Evolutionary conservation across 2,797 vertebrate genomes (phyloP), one percentile per base, ranked within the genome.

Genomic region (Lagodon rhomboides): DNA sequence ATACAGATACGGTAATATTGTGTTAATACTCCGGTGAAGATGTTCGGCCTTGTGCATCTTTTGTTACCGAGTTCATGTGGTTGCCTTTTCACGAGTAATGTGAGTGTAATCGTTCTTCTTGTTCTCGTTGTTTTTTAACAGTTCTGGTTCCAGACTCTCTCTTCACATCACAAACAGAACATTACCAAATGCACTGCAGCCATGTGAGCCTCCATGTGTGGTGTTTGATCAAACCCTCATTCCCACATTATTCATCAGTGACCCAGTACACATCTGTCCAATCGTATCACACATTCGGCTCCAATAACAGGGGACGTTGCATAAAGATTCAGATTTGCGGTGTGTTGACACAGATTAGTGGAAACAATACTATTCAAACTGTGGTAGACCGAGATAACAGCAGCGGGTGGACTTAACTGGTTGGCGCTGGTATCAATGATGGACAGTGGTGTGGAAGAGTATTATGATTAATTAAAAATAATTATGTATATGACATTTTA

Each of bases 321-420:
- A 3, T 13, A 12, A 43, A 44, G 23, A 43, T 10, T 53, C 17
- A 27, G 34, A 3, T 44, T 38, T 6, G 5, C 5, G 9, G 22
- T 41, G 63, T 50, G 54, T 58, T 59, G 18, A 59, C 43, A 20
- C 18, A 59, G 3, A 65, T 59, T 27, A 20, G 41, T 22, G 12
- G 27, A 68, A 46, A 71, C 53, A 44, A 16, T 58, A 49, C 68
- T 61, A 11, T 75, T 69, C 20, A 72, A 72, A 71, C 41, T 50
- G 25, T 56, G 16, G 49, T 44, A 17, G n/a, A 56, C 0, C 25
- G 49, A 69, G 46, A 47, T 43, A 73, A 64, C 12, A 5, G n/a
- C 25, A 1, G 27, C 25, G 23, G 0, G 51, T 30, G 27, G 23
- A 54, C 34, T 23, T 8, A 13, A 22, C 54, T 58, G 55, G 16